phyloP scores from a whole-genome alignment of 2,888 invertebrate genomes.

The Catonia carolina region DNA sequence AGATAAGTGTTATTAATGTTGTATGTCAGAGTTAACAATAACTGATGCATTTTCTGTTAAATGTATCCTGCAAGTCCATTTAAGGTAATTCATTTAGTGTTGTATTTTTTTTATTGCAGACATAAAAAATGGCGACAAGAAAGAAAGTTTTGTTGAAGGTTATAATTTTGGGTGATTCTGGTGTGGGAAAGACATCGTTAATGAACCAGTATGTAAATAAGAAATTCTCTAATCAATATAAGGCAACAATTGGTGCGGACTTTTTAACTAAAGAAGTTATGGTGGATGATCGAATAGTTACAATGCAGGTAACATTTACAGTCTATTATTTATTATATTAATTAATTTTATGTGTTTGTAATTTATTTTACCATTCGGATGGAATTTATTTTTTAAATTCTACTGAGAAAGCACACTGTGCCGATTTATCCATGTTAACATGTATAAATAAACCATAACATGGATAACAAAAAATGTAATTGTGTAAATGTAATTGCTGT shows the following conservation, averaged over 20 bases:
- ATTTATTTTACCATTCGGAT: no score
- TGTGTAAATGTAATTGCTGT: no score
- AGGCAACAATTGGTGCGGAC: conserved; percentile 99
- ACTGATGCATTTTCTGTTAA: no score
- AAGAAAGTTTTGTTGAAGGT: conserved; percentile 97
- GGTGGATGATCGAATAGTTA: conserved; percentile 98
- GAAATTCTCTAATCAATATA: conserved; percentile 99
- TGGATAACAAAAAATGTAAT: no score
- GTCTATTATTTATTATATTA: conserved; percentile 12
- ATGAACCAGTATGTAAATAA: conserved; percentile 99
- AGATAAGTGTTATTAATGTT: no score
- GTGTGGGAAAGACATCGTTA: conserved; percentile 97
- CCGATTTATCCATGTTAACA: no score
- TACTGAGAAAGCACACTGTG: neutral
- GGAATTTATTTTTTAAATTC: no score
- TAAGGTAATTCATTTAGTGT: no score
- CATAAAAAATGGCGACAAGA: conserved; percentile 69
- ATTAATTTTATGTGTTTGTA: conserved; percentile 12
- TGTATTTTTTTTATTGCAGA: neutral
- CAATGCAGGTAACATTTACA: conserved; percentile 85
- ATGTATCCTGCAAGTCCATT: no score
- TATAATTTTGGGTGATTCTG: conserved; percentile 95
- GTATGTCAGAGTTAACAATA: no score
- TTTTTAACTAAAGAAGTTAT: conserved; percentile 99
- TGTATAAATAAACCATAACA: no score